phyloP scores from a whole-genome alignment of 2,888 invertebrate species.

The Cheilosia vernalis region DNA sequence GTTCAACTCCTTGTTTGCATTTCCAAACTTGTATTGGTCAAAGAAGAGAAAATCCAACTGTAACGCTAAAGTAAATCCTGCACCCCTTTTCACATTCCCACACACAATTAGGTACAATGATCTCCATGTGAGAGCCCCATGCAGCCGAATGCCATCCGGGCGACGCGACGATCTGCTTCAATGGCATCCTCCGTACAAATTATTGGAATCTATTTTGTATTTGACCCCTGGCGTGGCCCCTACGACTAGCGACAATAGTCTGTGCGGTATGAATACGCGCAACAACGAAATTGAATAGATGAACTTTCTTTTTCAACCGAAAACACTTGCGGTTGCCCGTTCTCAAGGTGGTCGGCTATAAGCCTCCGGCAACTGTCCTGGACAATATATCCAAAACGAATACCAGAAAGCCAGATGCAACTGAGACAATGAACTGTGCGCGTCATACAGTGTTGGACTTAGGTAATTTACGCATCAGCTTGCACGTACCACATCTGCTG shows the following conservation, averaged over 20 bases:
- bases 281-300: conserved; percentile 35
- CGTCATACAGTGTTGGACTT: conserved; percentile 5
- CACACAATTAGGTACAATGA: background rate
- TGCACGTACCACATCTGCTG: conserved; percentile 22
- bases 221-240: conserved; percentile 43
- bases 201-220: conserved; percentile 26
- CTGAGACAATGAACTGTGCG: conserved; percentile 47
- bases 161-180: background rate
- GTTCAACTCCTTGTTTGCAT: too few species aligned
- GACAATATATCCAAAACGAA: conserved; percentile 35
- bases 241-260: conserved; percentile 41
- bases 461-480: conserved; percentile 51
- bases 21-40: too few species aligned
- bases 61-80: too few species aligned
- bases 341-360: conserved; percentile 39
- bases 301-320: conserved; percentile 51
- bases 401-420: conserved; percentile 31
- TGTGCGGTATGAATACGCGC: background rate
- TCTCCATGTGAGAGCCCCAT: background rate
- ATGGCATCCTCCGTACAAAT: conserved; percentile 22
- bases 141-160: background rate
- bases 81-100: background rate
- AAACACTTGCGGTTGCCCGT: background rate
- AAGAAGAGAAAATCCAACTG: too few species aligned
- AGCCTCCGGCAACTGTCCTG: conserved; percentile 14